Base-by-base conservation (phyloP, 2,797 vertebrate genomes). In the Lepus oiostolus region DNA sequence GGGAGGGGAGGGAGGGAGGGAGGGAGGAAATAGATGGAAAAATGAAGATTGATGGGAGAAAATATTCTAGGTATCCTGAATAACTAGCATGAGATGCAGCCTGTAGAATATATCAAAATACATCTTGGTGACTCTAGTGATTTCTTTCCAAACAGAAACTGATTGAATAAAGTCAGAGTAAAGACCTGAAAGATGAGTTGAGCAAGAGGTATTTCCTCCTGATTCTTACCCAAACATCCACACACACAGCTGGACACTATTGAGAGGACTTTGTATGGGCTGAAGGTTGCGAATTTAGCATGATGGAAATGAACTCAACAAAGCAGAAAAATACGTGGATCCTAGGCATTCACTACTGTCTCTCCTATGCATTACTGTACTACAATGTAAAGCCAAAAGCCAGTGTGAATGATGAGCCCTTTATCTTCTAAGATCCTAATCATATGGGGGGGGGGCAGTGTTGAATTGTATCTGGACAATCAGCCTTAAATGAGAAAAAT, bases 71-170 rank as follows among this genome's bases (percentile, higher is more conserved):
- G 58, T 52, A 4, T 0, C n/a, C 71, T 84, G 74, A 62, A 88
- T 88, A 94, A 91, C 4, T 89, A 85, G 81, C 81, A 85, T 32
- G 22, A 88, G 72, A 74, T 88, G 32, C 1, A 95, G 68, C 50
- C 58, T 26, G 35, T 65, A 67, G 30, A 95, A 90, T 82, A 60
- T 60, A 38, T 93, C 58, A 50, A 47, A 84, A 88, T 58, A 85
- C 52, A 85, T 88, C 16, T 95, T 82, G 85, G 67, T 93, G 70
- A 92, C 17, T 65, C 22, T 79, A 50, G 62, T 86, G 60, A 22
- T 92, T 54, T 91, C 38, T 95, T 97, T 94, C 80, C 67, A 91
- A 89, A 77, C 0, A 79, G 54, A 58, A 79, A 1, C 52, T 7
- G 35, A 58, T 91, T 76, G 24, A 67, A 38, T 50, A 42, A 91